Base-by-base conservation (phyloP, 2,888 invertebrate genomes). In the Xanthorhoe designata region DNA sequence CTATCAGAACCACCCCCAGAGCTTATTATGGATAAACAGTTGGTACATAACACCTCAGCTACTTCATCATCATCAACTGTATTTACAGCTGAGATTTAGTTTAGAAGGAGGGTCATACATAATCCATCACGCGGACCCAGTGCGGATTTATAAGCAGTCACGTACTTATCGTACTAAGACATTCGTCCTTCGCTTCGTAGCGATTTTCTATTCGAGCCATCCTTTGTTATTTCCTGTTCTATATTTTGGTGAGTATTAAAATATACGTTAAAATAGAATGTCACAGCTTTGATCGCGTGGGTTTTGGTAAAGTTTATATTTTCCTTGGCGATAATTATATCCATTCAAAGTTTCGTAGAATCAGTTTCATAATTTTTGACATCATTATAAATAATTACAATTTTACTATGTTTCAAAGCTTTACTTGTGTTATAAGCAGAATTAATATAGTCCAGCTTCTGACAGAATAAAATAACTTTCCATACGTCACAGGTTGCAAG, bases 111-210 rank as follows among this genome's bases (percentile, higher is more conserved):
- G 35, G 35, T 53, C 53, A 53, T n/a, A 53, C 53, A 35, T 53
- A 15, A 53, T 53, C 53, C 53, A 17, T 53, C 53, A 53, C 32
- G 35, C 32, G 15, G 9, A 32, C 35, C 17, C 35, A 29, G 29
- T 29, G 35, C 29, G 32, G 17, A 53, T 15, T 51, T 51, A 24
- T n/a, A 51, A 24, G 51, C 19, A n/a, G 53, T 53, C 53, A 17
- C 17, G 17, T 29, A 53, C 32, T 53, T 53, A 53, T 53, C 53
- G 53, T 35, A 35, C 29, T 35, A 53, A 29, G 35, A 53, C 53
- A 53, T 53, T 24, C 47, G 17, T 51, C 51, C 51, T 51, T 38
- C 38, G 42, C 42, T 35, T 53, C 17, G 52, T 19, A 19, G 49
- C 17, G 6, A 42, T 13, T 42, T 42, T 13, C 38, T 42, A 9